These are phyloP conservation scores for Ramphastos sulfuratus DNA, from an alignment of 2,113 vertebrate species.

Conservation along the genomic window DNA sequence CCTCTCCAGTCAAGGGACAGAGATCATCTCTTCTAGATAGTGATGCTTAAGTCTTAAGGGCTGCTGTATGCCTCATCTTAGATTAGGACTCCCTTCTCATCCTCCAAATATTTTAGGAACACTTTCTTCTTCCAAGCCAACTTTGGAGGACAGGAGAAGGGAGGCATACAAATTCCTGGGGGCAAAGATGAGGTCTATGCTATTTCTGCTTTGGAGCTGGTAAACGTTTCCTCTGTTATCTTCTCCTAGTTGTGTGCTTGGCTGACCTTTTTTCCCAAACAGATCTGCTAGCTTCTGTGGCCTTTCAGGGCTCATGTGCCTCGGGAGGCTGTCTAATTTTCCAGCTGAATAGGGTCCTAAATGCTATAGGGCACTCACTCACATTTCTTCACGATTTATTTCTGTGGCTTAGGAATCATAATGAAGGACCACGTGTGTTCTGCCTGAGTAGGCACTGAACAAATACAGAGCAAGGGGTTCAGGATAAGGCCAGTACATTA, in stretches of 20 bases:
- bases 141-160: neutral
- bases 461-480: neutral
- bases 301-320: slow-evolving; percentile 18
- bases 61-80: neutral
- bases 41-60: neutral
- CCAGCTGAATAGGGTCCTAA: slow-evolving; percentile 43
- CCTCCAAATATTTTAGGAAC: neutral
- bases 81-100: neutral
- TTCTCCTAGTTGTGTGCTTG: neutral
- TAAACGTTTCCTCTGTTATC: neutral
- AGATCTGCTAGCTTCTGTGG: slow-evolving; percentile 5
- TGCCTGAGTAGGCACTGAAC: neutral
- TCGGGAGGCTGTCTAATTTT: slow-evolving; percentile 6
- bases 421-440: neutral
- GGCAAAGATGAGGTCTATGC: neutral
- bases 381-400: neutral
- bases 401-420: neutral
- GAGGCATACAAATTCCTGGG: neutral
- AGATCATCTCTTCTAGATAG: neutral
- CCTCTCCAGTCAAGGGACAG: neutral
- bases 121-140: neutral
- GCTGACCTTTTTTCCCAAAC: slow-evolving; percentile 12
- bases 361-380: neutral
- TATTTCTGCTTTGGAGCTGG: neutral
- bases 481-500: neutral